Percentiles rank a stretch among this genome's conserved stretches.
Evolutionary conservation across 2,888 invertebrate genomes (phyloP).

Genomic region (Cryptocephalus primarius): DNA sequence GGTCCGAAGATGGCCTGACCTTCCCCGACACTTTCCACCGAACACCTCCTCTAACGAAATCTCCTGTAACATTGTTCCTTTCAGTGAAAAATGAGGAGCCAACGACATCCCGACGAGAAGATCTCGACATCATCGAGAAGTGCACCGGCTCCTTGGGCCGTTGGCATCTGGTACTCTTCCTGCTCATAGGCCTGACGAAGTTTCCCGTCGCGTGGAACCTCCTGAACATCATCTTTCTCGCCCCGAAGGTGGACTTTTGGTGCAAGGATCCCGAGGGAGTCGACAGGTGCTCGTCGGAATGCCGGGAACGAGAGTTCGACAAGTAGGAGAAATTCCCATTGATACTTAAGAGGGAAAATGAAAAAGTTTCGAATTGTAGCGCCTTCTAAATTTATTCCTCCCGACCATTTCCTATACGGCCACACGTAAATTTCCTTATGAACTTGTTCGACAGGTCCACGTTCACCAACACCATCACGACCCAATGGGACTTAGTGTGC

Average conservation of each 20-base stretch:
- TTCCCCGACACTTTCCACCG: no score
- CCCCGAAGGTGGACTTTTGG: constrained; percentile 49
- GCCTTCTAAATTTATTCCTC: no score
- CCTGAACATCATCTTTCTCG: constrained; percentile 61
- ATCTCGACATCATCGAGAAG: not conserved
- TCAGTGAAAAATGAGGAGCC: no score
- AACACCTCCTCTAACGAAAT: no score
- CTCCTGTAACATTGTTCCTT: no score
- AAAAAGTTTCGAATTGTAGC: no score
- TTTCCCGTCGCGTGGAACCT: constrained; percentile 59
- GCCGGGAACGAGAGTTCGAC: constrained; percentile 34
- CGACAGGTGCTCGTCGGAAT: constrained; percentile 43
- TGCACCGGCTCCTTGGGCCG: not conserved
- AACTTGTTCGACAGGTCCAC: constrained; percentile 26
- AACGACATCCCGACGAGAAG: no score
- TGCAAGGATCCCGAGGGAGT: constrained; percentile 27
- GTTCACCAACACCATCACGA: constrained; percentile 58
- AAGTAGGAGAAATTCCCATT: no score
- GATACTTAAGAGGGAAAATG: no score
- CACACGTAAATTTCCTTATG: no score
- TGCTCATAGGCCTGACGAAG: not conserved
- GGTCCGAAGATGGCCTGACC: no score
- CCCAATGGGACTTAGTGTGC: constrained; percentile 65
- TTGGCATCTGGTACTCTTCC: not conserved
- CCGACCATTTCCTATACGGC: no score